phyloP scores from a whole-genome alignment of 1,140 invertebrate genomes.

The Harpegnathos saltator region DNA sequence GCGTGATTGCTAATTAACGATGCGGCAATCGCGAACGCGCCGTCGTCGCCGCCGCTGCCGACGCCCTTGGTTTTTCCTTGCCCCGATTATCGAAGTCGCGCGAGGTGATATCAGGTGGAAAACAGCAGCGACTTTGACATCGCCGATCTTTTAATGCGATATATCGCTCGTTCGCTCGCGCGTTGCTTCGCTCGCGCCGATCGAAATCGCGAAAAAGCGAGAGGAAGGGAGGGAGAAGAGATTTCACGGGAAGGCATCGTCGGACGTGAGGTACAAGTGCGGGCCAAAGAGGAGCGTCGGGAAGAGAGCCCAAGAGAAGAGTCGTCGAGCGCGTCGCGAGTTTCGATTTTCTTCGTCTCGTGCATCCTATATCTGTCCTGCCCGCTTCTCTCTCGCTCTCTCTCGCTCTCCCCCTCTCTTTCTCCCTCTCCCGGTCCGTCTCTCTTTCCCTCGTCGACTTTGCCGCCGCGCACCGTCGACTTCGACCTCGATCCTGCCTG shows the following conservation, averaged over 20 bases:
- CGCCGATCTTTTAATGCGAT: too few species aligned
- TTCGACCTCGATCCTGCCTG: constrained; percentile 74
- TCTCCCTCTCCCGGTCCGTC: constrained; percentile 36
- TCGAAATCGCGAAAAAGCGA: too few species aligned
- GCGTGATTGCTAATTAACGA: constrained; percentile 49
- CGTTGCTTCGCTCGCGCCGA: too few species aligned
- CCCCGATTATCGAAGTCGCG: constrained; percentile 38
- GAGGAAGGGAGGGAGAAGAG: too few species aligned
- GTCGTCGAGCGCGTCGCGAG: neutral
- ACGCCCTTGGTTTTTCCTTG: constrained; percentile 43
- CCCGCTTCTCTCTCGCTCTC: neutral
- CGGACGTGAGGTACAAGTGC: neutral
- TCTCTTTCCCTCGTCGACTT: constrained; percentile 6
- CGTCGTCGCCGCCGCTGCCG: neutral
- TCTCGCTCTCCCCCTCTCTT: neutral
- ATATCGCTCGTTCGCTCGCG: too few species aligned
- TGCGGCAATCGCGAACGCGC: constrained; percentile 3
- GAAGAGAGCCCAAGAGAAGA: neutral
- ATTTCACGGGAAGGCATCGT: too few species aligned
- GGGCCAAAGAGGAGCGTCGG: neutral
- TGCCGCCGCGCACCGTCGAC: constrained; percentile 60
- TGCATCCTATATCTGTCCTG: neutral
- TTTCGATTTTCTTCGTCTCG: constrained; percentile 3
- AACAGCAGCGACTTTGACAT: neutral
- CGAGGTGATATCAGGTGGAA: neutral